Evolutionary conservation across 2,113 vertebrate genomes (phyloP).

Genomic region (Neopipo cinnamomea): DNA sequence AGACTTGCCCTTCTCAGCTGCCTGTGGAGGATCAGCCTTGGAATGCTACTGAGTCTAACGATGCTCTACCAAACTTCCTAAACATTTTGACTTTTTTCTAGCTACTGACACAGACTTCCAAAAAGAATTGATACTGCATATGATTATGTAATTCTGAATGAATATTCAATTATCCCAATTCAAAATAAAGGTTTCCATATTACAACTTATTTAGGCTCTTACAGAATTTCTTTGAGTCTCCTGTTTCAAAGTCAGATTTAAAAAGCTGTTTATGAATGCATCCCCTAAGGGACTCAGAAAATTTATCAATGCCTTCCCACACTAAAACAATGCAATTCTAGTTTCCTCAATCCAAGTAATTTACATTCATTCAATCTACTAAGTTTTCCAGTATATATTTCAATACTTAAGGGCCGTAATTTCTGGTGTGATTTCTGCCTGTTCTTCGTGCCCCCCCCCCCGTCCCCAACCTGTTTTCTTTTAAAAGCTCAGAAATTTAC

Average conservation of each 20-base stretch:
- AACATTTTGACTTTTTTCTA: not conserved
- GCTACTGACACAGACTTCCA: not conserved
- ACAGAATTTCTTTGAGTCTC: not conserved
- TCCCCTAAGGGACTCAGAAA: not conserved
- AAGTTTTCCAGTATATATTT: not conserved
- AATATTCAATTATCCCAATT: not conserved
- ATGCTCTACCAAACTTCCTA: not conserved
- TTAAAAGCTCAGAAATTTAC: constrained; percentile 15
- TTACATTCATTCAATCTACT: not conserved
- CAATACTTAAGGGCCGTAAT: not conserved
- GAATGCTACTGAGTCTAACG: rapidly evolving
- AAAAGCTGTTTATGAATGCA: not conserved
- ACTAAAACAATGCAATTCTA: not conserved
- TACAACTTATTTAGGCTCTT: not conserved
- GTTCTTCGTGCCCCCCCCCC: no score
- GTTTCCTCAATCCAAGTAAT: not conserved
- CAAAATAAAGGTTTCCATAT: not conserved
- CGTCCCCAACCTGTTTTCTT: not conserved
- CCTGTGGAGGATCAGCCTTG: not conserved
- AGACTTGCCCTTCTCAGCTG: not conserved
- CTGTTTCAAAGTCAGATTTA: not conserved
- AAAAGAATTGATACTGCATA: not conserved
- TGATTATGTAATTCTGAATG: not conserved
- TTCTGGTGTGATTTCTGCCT: not conserved
- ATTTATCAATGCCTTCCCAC: not conserved